phyloP scores from a whole-genome alignment of 2,797 vertebrate genomes.

The Paedocypris micromegethes region DNA sequence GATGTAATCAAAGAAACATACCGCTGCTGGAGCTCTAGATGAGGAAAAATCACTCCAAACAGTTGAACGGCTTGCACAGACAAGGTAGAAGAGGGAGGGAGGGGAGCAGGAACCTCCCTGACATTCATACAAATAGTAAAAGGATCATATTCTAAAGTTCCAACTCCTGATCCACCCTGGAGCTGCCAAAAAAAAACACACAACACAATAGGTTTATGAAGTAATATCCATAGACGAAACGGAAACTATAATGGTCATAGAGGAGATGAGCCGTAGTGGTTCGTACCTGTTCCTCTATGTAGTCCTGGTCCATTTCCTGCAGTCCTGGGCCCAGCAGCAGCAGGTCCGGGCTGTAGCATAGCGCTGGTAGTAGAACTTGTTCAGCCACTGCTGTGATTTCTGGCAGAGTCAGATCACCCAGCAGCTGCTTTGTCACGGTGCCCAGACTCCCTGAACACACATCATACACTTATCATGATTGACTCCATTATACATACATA shows the following conservation, averaged over 20 bases:
- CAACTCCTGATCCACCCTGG: slow-evolving; percentile 70
- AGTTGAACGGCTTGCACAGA: slow-evolving; percentile 70
- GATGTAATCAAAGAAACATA: slow-evolving; percentile 48
- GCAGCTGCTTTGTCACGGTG: slow-evolving; percentile 79
- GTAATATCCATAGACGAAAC: neutral
- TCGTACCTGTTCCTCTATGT: slow-evolving; percentile 85
- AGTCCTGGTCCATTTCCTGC: slow-evolving; percentile 73
- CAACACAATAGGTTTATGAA: neutral
- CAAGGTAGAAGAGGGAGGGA: slow-evolving; percentile 70
- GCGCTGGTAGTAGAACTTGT: slow-evolving; percentile 73
- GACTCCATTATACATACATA: slow-evolving; percentile 2
- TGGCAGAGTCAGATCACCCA: slow-evolving; percentile 74
- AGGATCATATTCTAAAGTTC: slow-evolving; percentile 81
- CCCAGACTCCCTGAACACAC: slow-evolving; percentile 70
- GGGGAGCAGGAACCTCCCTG: slow-evolving; percentile 71
- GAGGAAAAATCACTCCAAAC: slow-evolving; percentile 79
- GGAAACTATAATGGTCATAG: neutral
- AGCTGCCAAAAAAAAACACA: slow-evolving; percentile 50
- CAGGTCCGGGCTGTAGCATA: slow-evolving; percentile 80
- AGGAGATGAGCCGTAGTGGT: neutral
- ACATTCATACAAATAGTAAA: slow-evolving; percentile 72
- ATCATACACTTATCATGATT: slow-evolving; percentile 12
- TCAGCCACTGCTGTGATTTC: slow-evolving; percentile 74
- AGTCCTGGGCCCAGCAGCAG: slow-evolving; percentile 72
- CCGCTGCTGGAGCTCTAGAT: slow-evolving; percentile 79